Evolutionary conservation across 2,113 vertebrate genomes (phyloP).

Genomic region (Propithecus coquereli): DNA sequence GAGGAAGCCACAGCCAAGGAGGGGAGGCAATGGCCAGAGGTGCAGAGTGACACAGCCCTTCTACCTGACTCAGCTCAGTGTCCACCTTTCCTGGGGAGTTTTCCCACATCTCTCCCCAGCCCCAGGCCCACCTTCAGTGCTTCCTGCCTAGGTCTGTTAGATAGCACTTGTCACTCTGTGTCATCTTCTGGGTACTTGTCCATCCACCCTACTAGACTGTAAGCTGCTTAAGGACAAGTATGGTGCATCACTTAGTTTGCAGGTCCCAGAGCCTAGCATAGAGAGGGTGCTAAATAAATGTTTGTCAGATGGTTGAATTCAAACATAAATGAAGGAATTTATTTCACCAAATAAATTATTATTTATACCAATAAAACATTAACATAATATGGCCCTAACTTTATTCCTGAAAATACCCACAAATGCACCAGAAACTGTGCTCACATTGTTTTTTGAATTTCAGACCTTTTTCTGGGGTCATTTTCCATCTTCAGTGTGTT

Average conservation of each 20-base stretch:
- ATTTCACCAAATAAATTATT: too few relatives aligned
- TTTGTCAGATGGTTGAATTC: neutral
- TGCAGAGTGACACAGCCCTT: neutral
- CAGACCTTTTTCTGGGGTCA: neutral
- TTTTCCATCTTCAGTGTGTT: neutral
- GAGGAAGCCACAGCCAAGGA: neutral
- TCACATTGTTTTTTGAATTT: neutral
- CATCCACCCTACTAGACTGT: neutral
- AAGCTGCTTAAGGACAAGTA: neutral
- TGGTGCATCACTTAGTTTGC: neutral
- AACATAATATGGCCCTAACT: neutral
- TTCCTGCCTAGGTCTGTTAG: neutral
- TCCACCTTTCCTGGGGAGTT: neutral
- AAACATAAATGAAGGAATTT: neutral
- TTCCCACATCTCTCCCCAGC: neutral
- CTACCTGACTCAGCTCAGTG: neutral
- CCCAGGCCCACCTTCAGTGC: neutral
- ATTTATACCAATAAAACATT: neutral
- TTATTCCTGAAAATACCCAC: neutral
- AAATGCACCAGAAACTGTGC: neutral
- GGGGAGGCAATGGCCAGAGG: neutral
- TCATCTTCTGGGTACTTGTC: neutral
- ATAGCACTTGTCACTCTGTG: neutral
- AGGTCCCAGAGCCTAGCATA: neutral
- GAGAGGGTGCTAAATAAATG: neutral